These are phyloP conservation scores for Puffinus mauretanicus DNA, from an alignment of 2,113 vertebrate genomes.

Conservation along the genomic window DNA sequence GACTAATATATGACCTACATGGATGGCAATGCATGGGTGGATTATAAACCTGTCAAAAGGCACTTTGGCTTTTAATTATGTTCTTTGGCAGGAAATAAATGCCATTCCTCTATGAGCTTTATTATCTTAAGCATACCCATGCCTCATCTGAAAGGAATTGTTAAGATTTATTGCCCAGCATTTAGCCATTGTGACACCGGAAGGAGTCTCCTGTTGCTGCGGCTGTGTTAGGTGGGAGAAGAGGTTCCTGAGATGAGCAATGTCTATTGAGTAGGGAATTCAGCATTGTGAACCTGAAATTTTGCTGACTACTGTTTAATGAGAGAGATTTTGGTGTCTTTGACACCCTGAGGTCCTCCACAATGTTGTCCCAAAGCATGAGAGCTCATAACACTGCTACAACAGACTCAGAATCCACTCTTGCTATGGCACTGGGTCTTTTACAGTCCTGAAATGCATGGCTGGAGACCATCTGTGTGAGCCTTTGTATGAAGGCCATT, in stretches of 20 bases:
- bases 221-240: neutral
- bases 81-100: neutral
- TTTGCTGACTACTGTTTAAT: neutral
- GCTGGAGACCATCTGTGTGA: neutral
- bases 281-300: neutral
- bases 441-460: neutral
- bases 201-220: neutral
- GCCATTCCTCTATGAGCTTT: neutral
- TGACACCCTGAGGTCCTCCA: neutral
- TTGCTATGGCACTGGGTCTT: neutral
- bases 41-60: slow-evolving; percentile 53
- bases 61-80: slow-evolving; percentile 29
- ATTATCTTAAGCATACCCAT: neutral
- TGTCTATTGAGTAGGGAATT: neutral
- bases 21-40: neutral
- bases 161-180: neutral
- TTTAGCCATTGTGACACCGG: neutral
- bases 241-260: neutral
- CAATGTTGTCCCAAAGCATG: neutral
- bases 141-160: neutral
- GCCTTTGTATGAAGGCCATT: neutral
- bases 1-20: neutral
- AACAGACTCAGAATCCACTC: neutral
- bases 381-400: neutral
- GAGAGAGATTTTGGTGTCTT: neutral